Conservation (phyloP, 2,113 vertebrate genomes). For the Myotis lucifugus region DNA sequence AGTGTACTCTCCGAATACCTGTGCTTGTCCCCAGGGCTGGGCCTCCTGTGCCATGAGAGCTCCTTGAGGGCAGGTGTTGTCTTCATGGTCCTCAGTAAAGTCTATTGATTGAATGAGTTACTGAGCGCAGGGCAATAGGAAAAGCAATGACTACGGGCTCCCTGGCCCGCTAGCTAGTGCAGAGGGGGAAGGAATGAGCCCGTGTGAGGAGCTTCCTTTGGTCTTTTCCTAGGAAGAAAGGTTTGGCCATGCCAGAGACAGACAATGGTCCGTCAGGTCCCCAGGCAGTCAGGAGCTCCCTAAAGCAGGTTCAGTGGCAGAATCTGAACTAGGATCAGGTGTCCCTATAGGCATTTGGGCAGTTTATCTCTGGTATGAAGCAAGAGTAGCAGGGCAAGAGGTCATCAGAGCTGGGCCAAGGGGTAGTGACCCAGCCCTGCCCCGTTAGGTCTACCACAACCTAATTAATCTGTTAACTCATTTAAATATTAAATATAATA, state of each 20-base stretch:
- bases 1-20: fast-evolving
- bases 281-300: neutral
- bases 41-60: neutral
- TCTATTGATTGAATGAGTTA: neutral
- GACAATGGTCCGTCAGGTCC: neutral
- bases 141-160: neutral
- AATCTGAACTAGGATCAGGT: neutral
- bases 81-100: neutral
- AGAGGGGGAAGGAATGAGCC: neutral
- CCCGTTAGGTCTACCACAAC: neutral
- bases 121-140: no score
- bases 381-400: neutral
- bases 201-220: neutral
- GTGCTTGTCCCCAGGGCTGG: neutral
- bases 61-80: neutral
- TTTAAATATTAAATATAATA: neutral
- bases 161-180: neutral
- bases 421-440: neutral
- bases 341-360: neutral
- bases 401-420: neutral
- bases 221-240: neutral
- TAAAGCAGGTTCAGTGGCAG: neutral
- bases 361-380: neutral
- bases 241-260: neutral
- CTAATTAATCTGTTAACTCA: neutral